Evolutionary conservation across 2,113 vertebrate genomes (phyloP).

Genomic region (Oreochromis niloticus): DNA sequence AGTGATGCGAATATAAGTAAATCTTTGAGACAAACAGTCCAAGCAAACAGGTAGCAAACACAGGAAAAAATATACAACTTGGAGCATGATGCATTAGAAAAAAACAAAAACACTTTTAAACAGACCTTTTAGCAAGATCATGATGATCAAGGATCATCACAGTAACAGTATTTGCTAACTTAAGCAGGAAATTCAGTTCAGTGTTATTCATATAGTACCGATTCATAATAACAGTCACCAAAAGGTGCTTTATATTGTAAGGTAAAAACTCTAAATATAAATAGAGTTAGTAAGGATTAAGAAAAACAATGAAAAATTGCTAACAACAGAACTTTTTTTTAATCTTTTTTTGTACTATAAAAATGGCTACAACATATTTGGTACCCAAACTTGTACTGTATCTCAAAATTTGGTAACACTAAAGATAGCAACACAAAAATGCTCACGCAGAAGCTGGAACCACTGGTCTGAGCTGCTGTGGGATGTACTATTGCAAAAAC

Average conservation of each 20-base stretch:
- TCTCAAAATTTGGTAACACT: not conserved
- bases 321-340: not conserved
- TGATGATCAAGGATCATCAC: not conserved
- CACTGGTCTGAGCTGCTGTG: not conserved
- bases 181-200: not conserved
- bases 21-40: not conserved
- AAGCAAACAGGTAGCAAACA: not conserved
- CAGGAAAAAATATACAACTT: not conserved
- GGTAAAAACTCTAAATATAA: not conserved
- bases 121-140: not conserved
- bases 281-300: not conserved
- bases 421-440: not conserved
- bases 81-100: not conserved
- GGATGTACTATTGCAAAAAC: not conserved
- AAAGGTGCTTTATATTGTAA: not conserved
- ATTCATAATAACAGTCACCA: not conserved
- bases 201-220: not conserved
- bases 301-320: not conserved
- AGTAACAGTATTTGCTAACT: not conserved
- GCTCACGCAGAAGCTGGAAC: not conserved
- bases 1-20: not conserved
- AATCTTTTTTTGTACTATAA: not conserved
- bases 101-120: not conserved
- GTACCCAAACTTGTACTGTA: not conserved
- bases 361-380: not conserved